Evolutionary conservation across 1,140 invertebrate species (phyloP).

Genomic region (Temnothorax longispinosus): DNA sequence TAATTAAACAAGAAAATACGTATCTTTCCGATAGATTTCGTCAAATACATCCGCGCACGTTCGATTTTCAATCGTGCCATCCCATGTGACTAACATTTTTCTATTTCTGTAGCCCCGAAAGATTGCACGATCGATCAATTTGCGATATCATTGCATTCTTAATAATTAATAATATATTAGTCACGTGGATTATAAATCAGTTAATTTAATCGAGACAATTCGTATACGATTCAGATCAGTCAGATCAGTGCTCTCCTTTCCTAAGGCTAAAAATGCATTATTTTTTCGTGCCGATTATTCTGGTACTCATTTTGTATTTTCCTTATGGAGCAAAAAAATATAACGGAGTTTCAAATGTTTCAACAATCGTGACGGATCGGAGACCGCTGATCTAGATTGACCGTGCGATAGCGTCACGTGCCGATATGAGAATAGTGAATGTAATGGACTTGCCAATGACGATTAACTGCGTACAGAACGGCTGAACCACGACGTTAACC

Average conservation of each 20-base stretch:
- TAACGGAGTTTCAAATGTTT: not conserved
- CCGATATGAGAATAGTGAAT: not conserved
- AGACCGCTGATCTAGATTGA: slow-evolving; percentile 9
- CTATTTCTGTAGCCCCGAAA: not conserved
- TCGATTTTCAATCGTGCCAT: not conserved
- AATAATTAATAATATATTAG: not conserved
- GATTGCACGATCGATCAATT: not conserved
- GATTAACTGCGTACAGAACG: slow-evolving; percentile 56
- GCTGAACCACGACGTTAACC: slow-evolving; percentile 54
- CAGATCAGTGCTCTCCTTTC: not conserved
- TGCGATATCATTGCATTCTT: not conserved
- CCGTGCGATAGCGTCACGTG: too few species aligned
- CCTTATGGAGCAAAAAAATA: not conserved
- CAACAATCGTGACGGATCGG: not conserved
- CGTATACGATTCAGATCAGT: slow-evolving; percentile 5
- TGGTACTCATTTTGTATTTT: not conserved
- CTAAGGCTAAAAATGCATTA: not conserved
- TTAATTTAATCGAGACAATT: not conserved
- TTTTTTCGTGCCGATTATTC: not conserved
- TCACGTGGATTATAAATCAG: not conserved
- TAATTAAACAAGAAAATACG: not conserved
- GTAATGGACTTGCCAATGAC: slow-evolving; percentile 67
- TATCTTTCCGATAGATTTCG: not conserved
- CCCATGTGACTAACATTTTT: not conserved
- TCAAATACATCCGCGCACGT: not conserved